Conservation (phyloP, 2,888 invertebrate species). For the Lysandra coridon region DNA sequence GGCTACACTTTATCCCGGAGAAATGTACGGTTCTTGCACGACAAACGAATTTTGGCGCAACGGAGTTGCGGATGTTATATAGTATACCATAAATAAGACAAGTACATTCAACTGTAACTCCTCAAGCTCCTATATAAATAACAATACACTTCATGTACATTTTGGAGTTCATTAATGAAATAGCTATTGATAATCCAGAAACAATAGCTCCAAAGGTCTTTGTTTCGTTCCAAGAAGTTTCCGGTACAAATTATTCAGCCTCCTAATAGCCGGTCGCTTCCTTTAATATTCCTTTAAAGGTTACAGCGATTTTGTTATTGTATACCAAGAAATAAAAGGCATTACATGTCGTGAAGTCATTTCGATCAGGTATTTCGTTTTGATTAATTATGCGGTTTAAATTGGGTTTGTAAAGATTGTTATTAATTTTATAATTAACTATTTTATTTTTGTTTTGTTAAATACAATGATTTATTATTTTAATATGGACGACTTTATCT, state of each 20-base stretch:
- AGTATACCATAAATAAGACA: too few species aligned
- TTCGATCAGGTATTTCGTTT: not conserved
- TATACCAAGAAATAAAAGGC: constrained; percentile 13
- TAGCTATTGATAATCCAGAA: constrained; percentile 27
- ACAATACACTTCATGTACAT: constrained; percentile 2
- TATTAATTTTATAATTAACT: not conserved
- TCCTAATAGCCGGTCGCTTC: constrained; percentile 27
- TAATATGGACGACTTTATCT: too few species aligned
- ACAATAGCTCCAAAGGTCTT: constrained; percentile 28
- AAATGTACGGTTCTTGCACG: too few species aligned
- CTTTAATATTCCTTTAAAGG: constrained; percentile 30
- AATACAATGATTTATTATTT: too few species aligned
- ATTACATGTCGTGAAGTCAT: not conserved
- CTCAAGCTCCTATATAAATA: not conserved
- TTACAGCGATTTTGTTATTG: constrained; percentile 27
- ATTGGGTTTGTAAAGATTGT: not conserved
- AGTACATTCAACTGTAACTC: not conserved
- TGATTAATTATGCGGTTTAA: not conserved
- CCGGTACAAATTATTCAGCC: constrained; percentile 31
- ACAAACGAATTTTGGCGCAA: too few species aligned
- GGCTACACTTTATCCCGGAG: too few species aligned
- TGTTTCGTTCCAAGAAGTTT: constrained; percentile 27
- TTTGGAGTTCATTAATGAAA: constrained; percentile 22
- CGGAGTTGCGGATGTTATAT: too few species aligned
- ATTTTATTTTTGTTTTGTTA: too few species aligned